These are phyloP conservation scores for Erebia palarica DNA, from an alignment of 2,888 invertebrate species.

Conservation along the genomic window DNA sequence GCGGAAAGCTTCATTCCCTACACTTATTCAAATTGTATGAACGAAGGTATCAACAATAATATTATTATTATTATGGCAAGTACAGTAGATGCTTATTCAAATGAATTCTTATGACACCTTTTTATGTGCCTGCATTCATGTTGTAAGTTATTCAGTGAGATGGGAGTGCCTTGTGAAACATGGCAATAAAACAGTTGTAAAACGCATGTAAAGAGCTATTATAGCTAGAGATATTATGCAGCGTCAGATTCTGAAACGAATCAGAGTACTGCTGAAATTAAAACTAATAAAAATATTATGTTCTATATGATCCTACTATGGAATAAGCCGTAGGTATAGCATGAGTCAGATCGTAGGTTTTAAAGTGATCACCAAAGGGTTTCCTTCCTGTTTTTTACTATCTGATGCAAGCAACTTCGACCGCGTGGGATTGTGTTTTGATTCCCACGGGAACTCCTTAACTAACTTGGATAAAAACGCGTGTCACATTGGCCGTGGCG, in stretches of 20 bases:
- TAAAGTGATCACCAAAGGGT: no score
- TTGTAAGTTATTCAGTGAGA: conserved; percentile 9
- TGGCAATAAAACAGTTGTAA: not conserved
- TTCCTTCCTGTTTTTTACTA: no score
- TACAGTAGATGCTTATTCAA: conserved; percentile 24
- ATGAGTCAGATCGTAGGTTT: no score
- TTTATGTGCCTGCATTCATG: not conserved
- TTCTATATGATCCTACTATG: no score
- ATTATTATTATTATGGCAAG: not conserved
- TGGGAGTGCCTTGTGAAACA: not conserved
- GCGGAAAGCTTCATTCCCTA: no score
- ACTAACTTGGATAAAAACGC: no score
- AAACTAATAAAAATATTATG: not conserved
- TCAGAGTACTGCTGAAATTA: not conserved
- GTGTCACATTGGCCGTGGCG: no score
- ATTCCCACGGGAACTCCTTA: no score
- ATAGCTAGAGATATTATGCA: no score
- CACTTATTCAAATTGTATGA: conserved; percentile 14
- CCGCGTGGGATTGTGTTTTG: no score
- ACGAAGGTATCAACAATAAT: not conserved
- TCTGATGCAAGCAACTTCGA: no score
- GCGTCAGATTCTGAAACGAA: not conserved
- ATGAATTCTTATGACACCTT: conserved; percentile 12
- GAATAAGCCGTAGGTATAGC: no score
- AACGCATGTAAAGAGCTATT: not conserved